Percentiles rank a stretch among this genome's conserved stretches.
These are phyloP conservation scores for Cotesia typhae DNA, from an alignment of 1,140 invertebrate species.

Conservation along the genomic window DNA sequence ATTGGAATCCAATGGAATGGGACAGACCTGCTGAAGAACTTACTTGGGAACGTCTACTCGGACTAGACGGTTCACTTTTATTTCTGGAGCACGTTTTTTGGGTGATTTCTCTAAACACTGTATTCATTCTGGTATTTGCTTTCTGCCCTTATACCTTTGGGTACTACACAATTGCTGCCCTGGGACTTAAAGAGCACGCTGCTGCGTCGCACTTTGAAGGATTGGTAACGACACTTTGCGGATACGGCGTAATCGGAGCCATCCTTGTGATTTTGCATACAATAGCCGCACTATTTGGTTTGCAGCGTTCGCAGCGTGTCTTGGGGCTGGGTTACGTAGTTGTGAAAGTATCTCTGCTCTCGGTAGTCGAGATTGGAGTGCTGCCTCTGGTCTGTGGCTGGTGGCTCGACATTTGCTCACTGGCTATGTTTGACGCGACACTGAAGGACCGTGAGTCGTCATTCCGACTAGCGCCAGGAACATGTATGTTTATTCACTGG, in stretches of 20 bases:
- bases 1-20: constrained; percentile 99
- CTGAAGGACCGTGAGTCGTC: constrained; percentile 87
- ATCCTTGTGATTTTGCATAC: constrained; percentile 86
- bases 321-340: constrained; percentile 96
- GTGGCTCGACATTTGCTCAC: constrained; percentile 98
- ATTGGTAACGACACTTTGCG: constrained; percentile 89
- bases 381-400: constrained; percentile 97
- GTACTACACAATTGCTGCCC: constrained; percentile 78
- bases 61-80: constrained; percentile 94
- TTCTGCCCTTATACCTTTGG: constrained; percentile 97
- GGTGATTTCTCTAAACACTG: constrained; percentile 96
- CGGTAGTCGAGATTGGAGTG: constrained; percentile 95
- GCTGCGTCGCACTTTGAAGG: constrained; percentile 90
- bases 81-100: constrained; percentile 99
- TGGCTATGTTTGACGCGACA: constrained; percentile 93
- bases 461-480: constrained; percentile 89
- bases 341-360: constrained; percentile 92
- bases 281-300: constrained; percentile 76
- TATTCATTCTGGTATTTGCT: constrained; percentile 93
- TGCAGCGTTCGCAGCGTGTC: constrained; percentile 83
- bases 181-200: constrained; percentile 80
- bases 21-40: constrained; percentile 96
- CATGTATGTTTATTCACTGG: constrained; percentile 99
- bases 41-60: constrained; percentile 96
- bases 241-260: constrained; percentile 91